Evolutionary conservation across 2,888 invertebrate genomes (phyloP).

Genomic region (Phasia obesa): DNA sequence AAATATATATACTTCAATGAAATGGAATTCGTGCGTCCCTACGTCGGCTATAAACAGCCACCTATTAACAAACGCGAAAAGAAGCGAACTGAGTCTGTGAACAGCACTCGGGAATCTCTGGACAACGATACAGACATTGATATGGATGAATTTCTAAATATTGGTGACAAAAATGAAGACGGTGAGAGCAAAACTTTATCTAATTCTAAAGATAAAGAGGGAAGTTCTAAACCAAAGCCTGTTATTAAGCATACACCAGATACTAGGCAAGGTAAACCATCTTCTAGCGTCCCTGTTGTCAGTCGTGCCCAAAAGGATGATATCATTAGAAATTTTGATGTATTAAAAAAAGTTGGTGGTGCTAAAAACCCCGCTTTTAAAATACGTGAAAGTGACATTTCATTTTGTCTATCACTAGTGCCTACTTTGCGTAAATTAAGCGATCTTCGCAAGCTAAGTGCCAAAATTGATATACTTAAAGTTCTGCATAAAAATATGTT

Average conservation of each 20-base stretch:
- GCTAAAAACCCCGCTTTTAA: conserved; percentile 37
- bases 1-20: conserved; percentile 61
- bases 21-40: conserved; percentile 60
- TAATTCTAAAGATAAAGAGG: neutral
- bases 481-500: conserved; percentile 52
- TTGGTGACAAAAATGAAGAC: neutral
- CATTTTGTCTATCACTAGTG: conserved; percentile 61
- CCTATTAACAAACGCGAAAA: neutral
- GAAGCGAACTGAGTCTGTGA: neutral
- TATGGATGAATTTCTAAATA: conserved; percentile 32
- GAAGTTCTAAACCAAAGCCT: neutral
- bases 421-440: conserved; percentile 55
- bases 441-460: conserved; percentile 52
- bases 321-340: conserved; percentile 46
- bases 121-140: conserved; percentile 15
- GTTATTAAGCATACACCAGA: neutral
- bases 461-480: conserved; percentile 64
- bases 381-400: conserved; percentile 61
- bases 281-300: neutral
- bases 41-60: conserved; percentile 35
- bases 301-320: conserved; percentile 6
- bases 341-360: conserved; percentile 28
- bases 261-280: neutral
- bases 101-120: neutral
- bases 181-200: neutral